Percentiles rank a stretch among this genome's conserved stretches.
Conservation (phyloP, 2,797 vertebrate genomes). For the Percopsis omiscomaycus region DNA sequence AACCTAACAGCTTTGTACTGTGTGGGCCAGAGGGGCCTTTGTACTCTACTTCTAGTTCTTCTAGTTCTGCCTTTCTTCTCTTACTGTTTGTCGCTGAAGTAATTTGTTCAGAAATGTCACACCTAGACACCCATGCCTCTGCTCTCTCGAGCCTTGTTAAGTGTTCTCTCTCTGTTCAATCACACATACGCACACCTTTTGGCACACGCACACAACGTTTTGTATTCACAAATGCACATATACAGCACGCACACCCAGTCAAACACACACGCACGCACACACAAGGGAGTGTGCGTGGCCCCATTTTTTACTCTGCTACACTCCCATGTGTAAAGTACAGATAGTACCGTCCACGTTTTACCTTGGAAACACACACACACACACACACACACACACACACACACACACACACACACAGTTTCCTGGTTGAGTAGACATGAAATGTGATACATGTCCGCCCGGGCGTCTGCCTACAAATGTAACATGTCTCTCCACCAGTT, state of each 20-base stretch:
- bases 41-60: no score
- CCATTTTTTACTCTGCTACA: conserved; percentile 34
- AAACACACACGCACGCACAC: no score
- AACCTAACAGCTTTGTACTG: no score
- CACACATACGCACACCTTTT: neutral
- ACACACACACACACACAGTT: conserved; percentile 6
- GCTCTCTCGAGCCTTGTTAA: no score
- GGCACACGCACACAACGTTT: neutral
- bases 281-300: conserved; percentile 9
- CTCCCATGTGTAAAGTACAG: conserved; percentile 40
- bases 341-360: conserved; percentile 29
- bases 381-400: conserved; percentile 23
- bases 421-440: neutral
- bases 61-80: no score
- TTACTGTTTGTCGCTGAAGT: no score
- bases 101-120: no score
- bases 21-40: no score
- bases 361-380: conserved; percentile 16
- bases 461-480: conserved; percentile 16
- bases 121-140: no score
- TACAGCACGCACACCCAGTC: neutral
- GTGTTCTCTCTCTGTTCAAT: no score
- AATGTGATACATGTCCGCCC: conserved; percentile 33
- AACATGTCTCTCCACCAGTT: no score
- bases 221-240: conserved; percentile 2